phyloP scores from a whole-genome alignment of 1,140 invertebrate genomes.

The Papilio helenus region DNA sequence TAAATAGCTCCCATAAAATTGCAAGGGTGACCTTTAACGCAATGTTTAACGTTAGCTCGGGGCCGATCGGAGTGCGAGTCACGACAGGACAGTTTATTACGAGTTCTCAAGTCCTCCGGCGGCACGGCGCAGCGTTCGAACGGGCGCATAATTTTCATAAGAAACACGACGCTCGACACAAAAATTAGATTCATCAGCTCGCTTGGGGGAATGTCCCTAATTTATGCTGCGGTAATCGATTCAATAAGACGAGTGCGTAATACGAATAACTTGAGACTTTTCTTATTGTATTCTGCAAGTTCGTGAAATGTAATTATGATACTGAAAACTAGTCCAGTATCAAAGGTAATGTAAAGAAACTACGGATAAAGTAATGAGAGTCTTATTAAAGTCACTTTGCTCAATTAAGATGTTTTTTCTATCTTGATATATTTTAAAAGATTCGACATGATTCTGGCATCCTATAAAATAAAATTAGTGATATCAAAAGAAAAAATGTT shows the following conservation, averaged over 20 bases:
- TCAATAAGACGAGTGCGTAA: conserved; percentile 68
- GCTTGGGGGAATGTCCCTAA: conserved; percentile 61
- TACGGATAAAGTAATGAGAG: background rate
- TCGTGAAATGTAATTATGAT: background rate
- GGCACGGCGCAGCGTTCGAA: conserved; percentile 56
- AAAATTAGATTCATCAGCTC: conserved; percentile 79
- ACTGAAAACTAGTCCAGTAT: no score
- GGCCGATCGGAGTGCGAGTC: conserved; percentile 68
- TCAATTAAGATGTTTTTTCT: no score
- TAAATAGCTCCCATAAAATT: conserved; percentile 42
- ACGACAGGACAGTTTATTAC: conserved; percentile 76
- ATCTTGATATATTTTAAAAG: no score
- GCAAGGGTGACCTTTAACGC: conserved; percentile 40
- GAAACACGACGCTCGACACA: conserved; percentile 62
- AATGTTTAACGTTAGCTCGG: conserved; percentile 40
- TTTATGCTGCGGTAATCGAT: conserved; percentile 68
- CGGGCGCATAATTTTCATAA: conserved; percentile 79
- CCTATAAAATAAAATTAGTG: background rate
- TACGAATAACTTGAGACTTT: conserved; percentile 43
- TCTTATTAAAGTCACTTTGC: no score
- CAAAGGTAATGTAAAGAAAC: background rate
- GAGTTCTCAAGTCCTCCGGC: conserved; percentile 72
- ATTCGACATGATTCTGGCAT: background rate
- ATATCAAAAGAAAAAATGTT: background rate
- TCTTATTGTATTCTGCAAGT: background rate